Conservation (phyloP, 1,140 invertebrate genomes). For the Pogonomyrmex californicus region DNA sequence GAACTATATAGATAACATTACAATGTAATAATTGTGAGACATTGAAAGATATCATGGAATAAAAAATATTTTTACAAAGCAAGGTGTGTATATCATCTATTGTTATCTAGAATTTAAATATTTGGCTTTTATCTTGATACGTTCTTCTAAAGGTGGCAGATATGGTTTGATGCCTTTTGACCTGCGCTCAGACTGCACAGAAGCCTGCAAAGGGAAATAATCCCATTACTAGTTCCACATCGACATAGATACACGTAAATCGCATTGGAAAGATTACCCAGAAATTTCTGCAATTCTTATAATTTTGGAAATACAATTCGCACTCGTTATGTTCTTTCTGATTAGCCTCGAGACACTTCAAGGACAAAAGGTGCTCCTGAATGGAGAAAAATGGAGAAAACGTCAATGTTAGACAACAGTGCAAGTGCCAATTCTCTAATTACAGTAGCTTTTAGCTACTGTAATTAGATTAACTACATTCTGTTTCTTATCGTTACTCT, state of each 20-base stretch:
- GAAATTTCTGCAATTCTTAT: conserved; percentile 72
- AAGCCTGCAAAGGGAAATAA: conserved; percentile 63
- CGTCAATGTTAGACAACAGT: not conserved
- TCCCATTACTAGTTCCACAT: not conserved
- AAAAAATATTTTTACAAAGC: conserved; percentile 57
- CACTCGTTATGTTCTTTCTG: conserved; percentile 56
- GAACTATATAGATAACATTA: conserved; percentile 25
- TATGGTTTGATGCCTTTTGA: conserved; percentile 65
- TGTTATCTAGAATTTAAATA: conserved; percentile 50
- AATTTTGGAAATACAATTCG: conserved; percentile 68
- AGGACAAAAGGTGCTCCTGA: conserved; percentile 70
- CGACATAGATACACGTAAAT: not conserved
- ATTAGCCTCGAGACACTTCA: conserved; percentile 68
- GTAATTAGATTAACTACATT: too few relatives aligned
- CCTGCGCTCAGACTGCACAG: conserved; percentile 56
- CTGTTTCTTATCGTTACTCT: too few relatives aligned
- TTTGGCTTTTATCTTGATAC: conserved; percentile 77
- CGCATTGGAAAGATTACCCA: conserved; percentile 71
- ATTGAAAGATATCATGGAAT: conserved; percentile 19
- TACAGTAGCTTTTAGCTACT: not conserved
- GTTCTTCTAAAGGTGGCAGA: conserved; percentile 76
- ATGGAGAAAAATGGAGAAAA: conserved; percentile 32
- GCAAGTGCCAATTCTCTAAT: not conserved
- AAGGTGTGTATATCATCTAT: not conserved
- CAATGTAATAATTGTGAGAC: conserved; percentile 15